phyloP scores from a whole-genome alignment of 2,888 invertebrate genomes.

The Autographa pulchrina region DNA sequence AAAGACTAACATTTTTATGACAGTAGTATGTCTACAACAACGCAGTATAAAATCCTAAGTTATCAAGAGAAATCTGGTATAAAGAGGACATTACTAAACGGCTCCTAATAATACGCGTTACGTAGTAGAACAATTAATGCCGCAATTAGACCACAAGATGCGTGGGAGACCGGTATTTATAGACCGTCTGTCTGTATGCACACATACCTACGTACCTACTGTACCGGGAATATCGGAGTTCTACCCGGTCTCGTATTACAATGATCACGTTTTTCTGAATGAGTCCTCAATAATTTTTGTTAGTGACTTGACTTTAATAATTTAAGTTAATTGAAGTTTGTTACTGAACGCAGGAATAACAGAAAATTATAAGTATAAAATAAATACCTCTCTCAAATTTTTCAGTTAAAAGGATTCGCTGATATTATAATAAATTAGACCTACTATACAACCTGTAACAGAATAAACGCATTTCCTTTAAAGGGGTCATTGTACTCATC shows the following conservation, averaged over 20 bases:
- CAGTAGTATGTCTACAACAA: slow-evolving; percentile 1
- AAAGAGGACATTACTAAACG: slow-evolving; percentile 44
- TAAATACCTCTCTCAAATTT: no score
- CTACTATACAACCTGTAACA: no score
- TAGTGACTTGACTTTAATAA: not conserved
- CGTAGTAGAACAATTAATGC: slow-evolving; percentile 56
- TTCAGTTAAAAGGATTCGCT: no score
- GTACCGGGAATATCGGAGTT: slow-evolving; percentile 30
- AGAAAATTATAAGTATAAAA: no score
- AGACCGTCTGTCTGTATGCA: slow-evolving; percentile 38
- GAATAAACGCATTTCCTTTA: no score
- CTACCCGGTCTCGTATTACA: slow-evolving; percentile 15
- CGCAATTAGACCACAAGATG: slow-evolving; percentile 64
- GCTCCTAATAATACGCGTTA: slow-evolving; percentile 47
- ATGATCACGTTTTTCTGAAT: not conserved
- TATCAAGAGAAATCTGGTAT: slow-evolving; percentile 49
- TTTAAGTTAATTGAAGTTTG: no score
- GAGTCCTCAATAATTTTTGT: not conserved
- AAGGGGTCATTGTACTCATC: no score
- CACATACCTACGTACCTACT: no score
- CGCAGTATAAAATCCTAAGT: slow-evolving; percentile 20
- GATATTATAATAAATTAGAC: no score
- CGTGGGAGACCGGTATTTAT: slow-evolving; percentile 70
- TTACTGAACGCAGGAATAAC: no score
- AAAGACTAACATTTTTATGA: no score